Conservation (phyloP, 1,140 invertebrate species). For the Lucilia cuprina region DNA sequence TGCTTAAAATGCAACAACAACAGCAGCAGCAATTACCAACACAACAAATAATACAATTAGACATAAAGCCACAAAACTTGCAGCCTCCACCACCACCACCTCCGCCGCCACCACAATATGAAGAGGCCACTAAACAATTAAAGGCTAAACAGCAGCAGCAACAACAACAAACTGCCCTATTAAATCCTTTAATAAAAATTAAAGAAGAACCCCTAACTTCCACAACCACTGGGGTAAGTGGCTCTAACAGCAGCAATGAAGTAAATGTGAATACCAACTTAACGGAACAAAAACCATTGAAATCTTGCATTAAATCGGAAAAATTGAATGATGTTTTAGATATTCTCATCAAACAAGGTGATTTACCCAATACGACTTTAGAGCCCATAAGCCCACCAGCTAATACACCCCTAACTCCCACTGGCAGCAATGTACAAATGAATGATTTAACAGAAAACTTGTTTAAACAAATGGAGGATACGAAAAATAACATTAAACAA, state of each 20-base stretch:
- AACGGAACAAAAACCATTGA: constrained; percentile 50
- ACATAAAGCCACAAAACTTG: constrained; percentile 59
- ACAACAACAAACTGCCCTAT: constrained; percentile 37
- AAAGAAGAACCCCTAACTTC: constrained; percentile 50
- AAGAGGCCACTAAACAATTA: constrained; percentile 73
- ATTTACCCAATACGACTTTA: constrained; percentile 84
- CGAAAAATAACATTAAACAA: neutral
- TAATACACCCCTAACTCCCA: constrained; percentile 50
- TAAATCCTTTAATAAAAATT: constrained; percentile 47
- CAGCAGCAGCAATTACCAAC: constrained; percentile 45
- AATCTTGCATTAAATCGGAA: constrained; percentile 77
- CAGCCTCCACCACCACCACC: constrained; percentile 54
- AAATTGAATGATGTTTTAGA: constrained; percentile 95
- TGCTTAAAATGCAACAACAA: constrained; percentile 35
- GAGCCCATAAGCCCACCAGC: constrained; percentile 72
- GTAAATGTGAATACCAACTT: neutral
- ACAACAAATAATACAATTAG: constrained; percentile 59
- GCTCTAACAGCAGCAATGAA: neutral
- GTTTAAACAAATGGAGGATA: constrained; percentile 39
- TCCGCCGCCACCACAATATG: constrained; percentile 70
- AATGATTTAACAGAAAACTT: constrained; percentile 41
- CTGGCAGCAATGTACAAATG: constrained; percentile 39
- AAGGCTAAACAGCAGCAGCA: constrained; percentile 50
- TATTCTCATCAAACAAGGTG: constrained; percentile 92
- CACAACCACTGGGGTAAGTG: neutral